phyloP scores from a whole-genome alignment of 2,113 vertebrate species.

The Entomyzon cyanotis region DNA sequence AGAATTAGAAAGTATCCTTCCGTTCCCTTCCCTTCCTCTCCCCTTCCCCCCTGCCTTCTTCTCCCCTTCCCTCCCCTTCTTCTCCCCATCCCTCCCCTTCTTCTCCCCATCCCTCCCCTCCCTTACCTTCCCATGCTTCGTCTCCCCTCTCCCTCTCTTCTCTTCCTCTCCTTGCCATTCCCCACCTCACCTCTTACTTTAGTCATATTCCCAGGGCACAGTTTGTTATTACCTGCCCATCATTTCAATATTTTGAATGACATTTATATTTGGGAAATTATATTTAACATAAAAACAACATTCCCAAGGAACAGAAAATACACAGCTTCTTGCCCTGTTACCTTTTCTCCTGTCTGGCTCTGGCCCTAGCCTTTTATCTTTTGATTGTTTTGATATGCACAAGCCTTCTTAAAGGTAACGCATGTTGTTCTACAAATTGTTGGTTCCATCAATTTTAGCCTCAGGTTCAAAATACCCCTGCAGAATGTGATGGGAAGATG shows the following conservation, averaged over 20 bases:
- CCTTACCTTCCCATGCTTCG: too few relatives aligned
- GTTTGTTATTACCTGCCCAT: neutral
- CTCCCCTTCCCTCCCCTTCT: too few relatives aligned
- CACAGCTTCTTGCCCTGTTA: neutral
- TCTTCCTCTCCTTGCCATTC: neutral
- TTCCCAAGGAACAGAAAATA: neutral
- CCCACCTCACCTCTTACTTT: neutral
- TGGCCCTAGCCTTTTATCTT: neutral
- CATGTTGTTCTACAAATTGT: conserved; percentile 5
- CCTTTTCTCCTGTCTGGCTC: neutral
- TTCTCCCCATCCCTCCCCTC: too few relatives aligned
- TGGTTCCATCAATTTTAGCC: conserved; percentile 1
- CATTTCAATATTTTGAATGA: neutral
- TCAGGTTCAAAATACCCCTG: neutral
- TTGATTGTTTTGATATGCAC: neutral
- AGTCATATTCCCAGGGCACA: neutral
- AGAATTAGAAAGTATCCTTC: neutral
- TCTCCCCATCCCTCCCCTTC: too few relatives aligned
- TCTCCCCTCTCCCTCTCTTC: too few relatives aligned
- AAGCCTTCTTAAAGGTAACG: neutral
- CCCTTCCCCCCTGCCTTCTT: too few relatives aligned
- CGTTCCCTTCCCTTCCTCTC: neutral
- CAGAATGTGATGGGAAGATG: neutral
- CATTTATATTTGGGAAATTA: neutral
- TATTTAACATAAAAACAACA: neutral